Evolutionary conservation across 2,113 vertebrate genomes (phyloP).

Genomic region (Tichodroma muraria): DNA sequence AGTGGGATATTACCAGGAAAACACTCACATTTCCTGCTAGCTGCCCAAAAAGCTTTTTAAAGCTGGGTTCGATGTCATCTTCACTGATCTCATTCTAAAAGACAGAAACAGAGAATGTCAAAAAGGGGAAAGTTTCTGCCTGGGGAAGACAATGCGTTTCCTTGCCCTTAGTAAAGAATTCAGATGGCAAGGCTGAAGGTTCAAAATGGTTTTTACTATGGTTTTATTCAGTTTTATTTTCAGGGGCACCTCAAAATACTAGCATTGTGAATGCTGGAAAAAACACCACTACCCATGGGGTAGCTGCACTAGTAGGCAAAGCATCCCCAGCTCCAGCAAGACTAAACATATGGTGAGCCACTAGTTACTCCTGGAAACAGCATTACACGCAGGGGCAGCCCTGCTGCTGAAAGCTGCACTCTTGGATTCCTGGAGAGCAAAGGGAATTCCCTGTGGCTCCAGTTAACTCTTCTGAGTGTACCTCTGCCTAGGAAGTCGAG

Average conservation of each 20-base stretch:
- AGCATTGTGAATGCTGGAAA: background rate
- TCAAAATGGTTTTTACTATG: background rate
- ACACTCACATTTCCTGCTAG: constrained; percentile 73
- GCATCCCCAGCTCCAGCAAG: background rate
- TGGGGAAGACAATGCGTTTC: background rate
- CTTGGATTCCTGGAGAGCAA: background rate
- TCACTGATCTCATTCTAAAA: constrained; percentile 61
- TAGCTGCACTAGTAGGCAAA: background rate
- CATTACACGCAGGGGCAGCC: background rate
- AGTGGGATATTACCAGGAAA: background rate
- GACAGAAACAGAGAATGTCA: background rate
- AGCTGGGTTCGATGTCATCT: constrained; percentile 69
- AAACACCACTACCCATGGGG: background rate
- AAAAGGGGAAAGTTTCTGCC: background rate
- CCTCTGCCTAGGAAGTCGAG: background rate
- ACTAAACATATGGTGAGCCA: background rate
- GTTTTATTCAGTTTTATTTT: background rate
- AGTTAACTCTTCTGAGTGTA: background rate
- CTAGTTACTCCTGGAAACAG: background rate
- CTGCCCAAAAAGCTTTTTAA: constrained; percentile 71
- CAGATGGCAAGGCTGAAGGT: background rate
- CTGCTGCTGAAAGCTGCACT: background rate
- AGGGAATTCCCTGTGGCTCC: background rate
- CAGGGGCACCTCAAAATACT: background rate
- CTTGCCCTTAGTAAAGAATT: background rate